Base-by-base conservation (phyloP, 2,797 vertebrate species). In the Sparus aurata region DNA sequence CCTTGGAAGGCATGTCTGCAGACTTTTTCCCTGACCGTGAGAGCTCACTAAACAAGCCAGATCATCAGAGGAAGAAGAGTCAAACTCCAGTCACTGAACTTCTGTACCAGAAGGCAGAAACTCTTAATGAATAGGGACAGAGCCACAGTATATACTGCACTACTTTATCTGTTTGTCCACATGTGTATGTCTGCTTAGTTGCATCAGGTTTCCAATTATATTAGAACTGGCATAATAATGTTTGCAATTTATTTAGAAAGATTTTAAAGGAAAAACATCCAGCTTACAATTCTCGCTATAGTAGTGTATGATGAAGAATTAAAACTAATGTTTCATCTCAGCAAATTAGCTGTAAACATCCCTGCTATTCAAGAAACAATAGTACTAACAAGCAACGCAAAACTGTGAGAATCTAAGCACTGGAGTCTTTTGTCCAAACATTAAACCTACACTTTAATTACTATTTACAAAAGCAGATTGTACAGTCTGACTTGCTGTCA, bases 41-140 rank as follows among this genome's bases (percentile, higher is more conserved):
- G 76, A 88, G 67, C 60, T 54, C 58, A 72, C 50, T 68, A 86
- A 85, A 84, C 70, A 63, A 70, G 73, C 68, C 69, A 69, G 77
- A 87, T 90, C 75, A 88, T 87, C 76, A 88, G 80, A 85, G 68
- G 63, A 74, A 78, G 75, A 87, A 76, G 61, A 85, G 45, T 73
- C 69, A 81, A 82, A 73, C 70, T 84, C n/a, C 4, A 71, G 70
- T 68, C 73, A 47, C 54, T 85, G 69, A 86, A 88, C 64, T 57
- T 75, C 57, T 69, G 18, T 49, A 83, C 78, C 59, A 87, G 65
- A 73, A 75, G 68, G 57, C 63, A 88, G 62, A 85, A 82, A 82
- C 66, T 74, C 72, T 45, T 81, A 90, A 89, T 89, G 82, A 85
- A 75, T 59, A 60, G 68, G 52, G 45, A 74, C 62, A 67, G 25